Evolutionary conservation across 2,113 vertebrate species (phyloP), one percentile per base, ranked within the genome.

Genomic region (Labeo rohita): DNA sequence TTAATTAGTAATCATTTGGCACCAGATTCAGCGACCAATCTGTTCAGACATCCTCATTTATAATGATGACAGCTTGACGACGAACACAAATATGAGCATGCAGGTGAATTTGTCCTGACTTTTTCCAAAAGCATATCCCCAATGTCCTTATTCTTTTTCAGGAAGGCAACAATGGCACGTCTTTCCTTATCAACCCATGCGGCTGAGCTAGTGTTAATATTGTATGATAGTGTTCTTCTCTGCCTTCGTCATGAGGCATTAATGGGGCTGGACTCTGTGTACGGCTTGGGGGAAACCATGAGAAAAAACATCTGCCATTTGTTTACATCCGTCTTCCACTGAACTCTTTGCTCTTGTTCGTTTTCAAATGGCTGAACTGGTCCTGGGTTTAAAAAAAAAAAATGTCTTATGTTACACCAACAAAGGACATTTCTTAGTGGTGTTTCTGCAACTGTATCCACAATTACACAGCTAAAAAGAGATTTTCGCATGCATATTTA

Each of bases 261-360:
- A 63, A 63, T n/a, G 28, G 45, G 21, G 28, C 47, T 5, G 36
- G 83, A 54, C 73, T 78, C 59, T 66, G 45, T 63, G 56, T 50
- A 21, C 28, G 23, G 74, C 34, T 47, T 47, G 3, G 13, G 61
- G 83, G 84, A 5, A 70, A 70, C 5, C 7, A 21, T 28, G 10
- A 36, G 74, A 23, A 78, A 68, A 85, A 54, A 85, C 74, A 78
- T 47, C 74, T 78, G 74, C 5, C 84, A 52, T 78, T 50, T 77
- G 59, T 63, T 77, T 52, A 54, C 47, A 78, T 50, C 74, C 34
- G 3, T 78, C 75, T 54, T 84, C 15, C 21, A 15, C 15, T 28
- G 59, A 66, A 74, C 59, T 39, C 63, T 28, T 68, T 23, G 39
- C 15, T 77, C 72, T 65, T 52, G 45, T 63, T 61, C 6, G 6